Base-by-base conservation (phyloP, 30 jellyfish, hydroid and myxozoan species). In the Aurelia coerulea region DNA sequence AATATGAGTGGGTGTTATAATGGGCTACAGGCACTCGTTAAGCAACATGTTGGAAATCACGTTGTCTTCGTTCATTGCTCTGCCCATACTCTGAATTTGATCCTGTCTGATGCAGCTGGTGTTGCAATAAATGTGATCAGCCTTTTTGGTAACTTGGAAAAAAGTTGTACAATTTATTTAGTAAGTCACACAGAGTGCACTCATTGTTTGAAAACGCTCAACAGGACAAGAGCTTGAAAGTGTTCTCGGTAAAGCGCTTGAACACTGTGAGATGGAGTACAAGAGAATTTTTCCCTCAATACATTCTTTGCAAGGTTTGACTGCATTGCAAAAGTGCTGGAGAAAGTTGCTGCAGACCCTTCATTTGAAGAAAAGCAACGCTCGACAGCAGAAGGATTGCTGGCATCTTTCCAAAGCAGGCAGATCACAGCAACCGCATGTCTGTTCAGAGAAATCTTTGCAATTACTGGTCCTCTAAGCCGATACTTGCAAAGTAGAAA, bases 341-440 rank as follows among this genome's bases (percentile, higher is more conserved):
- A 78, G 79, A 58, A 78, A 63, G 56, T 60, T 60, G 46, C 83
- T n/a, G 74, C 83, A 46, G 81, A 65, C 16, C 17, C 86, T 35
- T 78, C 56, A 15, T 78, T 78, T 59, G 78, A 78, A 56, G 88
- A 58, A 78, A 68, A 80, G 81, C 81, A 80, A 65, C 90, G 90
- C 72, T 64, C 83, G 18, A 49, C 90, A 42, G 90, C 86, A 64
- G 86, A 80, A 65, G 86, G 86, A 80, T 65, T 80, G 90, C 51
- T 65, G 73, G 62, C 59, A 80, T 64, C 86, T 64, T 80, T 80
- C 73, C 90, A 80, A 65, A 63, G 79, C 78, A 78, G 32, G 83
- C 88, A 78, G 79, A 60, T 78, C 88, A 78, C 73, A 51, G 90
- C 70, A 80, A 80, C 90, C 35, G 90, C 90, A 65, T 80, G 82